Conservation (phyloP, 2,797 vertebrate genomes). For the Simalia tracyae region DNA sequence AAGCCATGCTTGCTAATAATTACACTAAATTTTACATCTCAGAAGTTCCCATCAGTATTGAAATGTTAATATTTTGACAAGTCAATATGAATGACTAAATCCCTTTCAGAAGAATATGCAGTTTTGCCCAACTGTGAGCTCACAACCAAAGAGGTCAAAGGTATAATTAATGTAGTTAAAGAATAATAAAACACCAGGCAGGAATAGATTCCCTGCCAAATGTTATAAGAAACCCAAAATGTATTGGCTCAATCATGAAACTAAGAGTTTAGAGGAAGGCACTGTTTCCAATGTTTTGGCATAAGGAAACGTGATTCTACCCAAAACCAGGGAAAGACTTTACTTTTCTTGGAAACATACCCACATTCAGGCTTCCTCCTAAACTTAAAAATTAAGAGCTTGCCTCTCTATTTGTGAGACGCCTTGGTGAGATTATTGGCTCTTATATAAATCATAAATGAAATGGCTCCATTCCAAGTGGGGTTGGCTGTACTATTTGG, state of each 20-base stretch:
- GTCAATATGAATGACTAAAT: slow-evolving; percentile 1
- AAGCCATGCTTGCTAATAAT: neutral
- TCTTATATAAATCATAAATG: neutral
- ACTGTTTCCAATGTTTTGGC: neutral
- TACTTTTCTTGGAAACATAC: neutral
- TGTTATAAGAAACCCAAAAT: slow-evolving; percentile 2
- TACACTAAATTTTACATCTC: neutral
- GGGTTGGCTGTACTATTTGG: neutral
- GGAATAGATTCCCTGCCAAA: neutral
- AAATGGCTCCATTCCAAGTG: neutral
- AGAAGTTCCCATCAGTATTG: neutral
- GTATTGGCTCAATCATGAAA: neutral
- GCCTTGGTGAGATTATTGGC: neutral
- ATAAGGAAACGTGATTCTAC: neutral
- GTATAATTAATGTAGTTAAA: neutral
- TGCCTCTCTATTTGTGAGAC: neutral
- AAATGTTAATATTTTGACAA: neutral
- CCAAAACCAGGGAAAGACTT: neutral
- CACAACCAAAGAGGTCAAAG: neutral
- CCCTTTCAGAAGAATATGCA: neutral
- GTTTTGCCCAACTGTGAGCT: neutral
- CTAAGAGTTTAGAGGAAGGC: neutral
- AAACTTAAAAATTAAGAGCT: neutral
- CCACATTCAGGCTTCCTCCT: neutral
- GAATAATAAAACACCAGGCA: slow-evolving; percentile 4